These are phyloP conservation scores for Cyclophora punctaria DNA, from an alignment of 2,888 invertebrate genomes.

Conservation along the genomic window DNA sequence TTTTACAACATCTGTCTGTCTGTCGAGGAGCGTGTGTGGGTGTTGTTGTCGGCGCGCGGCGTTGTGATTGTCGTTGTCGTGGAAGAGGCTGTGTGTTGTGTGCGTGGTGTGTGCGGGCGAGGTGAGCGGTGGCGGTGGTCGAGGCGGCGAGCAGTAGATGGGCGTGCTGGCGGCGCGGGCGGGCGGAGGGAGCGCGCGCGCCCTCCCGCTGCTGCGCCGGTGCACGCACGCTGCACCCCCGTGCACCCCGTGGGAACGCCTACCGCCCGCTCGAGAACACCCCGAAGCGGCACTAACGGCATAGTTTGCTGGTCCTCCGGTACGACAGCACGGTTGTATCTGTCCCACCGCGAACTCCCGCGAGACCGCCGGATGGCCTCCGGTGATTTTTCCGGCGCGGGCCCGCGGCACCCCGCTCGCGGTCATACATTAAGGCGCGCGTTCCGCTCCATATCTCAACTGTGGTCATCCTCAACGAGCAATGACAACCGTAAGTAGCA, in stretches of 20 bases:
- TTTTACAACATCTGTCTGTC: constrained; percentile 1
- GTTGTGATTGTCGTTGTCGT: neutral
- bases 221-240: constrained; percentile 34
- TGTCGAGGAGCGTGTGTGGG: neutral
- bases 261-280: constrained; percentile 21
- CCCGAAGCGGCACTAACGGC: constrained; percentile 27
- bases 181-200: constrained; percentile 35
- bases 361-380: no score
- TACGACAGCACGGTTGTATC: neutral
- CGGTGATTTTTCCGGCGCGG: no score
- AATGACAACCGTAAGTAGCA: no score
- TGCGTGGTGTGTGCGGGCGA: neutral
- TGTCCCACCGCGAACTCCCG: neutral
- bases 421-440: neutral
- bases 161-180: constrained; percentile 33
- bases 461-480: neutral
- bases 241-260: constrained; percentile 37
- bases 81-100: neutral
- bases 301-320: constrained; percentile 25
- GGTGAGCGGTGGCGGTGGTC: neutral
- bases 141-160: constrained; percentile 21
- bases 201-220: constrained; percentile 33
- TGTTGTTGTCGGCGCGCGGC: neutral
- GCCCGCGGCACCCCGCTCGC: neutral
- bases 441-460: neutral